Base-by-base conservation (phyloP, 1,140 invertebrate genomes). In the Sycophila sp. region DNA sequence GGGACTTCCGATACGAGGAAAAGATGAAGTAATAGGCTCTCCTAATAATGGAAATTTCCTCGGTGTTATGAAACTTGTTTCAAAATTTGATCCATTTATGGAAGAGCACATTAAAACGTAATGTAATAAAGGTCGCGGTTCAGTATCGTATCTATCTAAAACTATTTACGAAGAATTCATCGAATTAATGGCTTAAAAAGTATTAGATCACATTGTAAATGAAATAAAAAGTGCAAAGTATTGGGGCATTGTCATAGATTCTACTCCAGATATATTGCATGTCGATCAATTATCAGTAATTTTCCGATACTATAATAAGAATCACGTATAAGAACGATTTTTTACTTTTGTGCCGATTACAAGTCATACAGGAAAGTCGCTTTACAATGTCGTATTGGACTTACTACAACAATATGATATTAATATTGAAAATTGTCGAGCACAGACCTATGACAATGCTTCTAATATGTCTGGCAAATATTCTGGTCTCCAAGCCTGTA, bases 261-360 rank as follows among this genome's bases (percentile, higher is more conserved):
- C 80, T 2, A 83, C 79, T 22, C 79, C 81, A 40, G 80, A 85
- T 74, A 72, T 83, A 45, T 60, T 72, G n/a, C 75, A 83, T 51
- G 71, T 75, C 3, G 82, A 86, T 72, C 79, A 86, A 72, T 71
- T 85, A 13, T 74, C 77, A 45, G 13, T 78, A 55, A 58, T 80
- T 11, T 58, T 83, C 38, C 64, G 78, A 53, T 78, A 78, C 68
- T 56, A 75, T 30, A 28, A 34, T 60, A 36, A 72, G 8, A 56
- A 72, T 66, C 70, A 70, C 38, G 51, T 71, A 38, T 51, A 56
- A n/a, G 76, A 77, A 67, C 72, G 74, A 24, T 78, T 80, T 67
- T 36, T 77, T 22, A 55, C 42, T 53, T 79, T 78, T 71, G 30
- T 76, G 40, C 67, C 59, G 22, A 74, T 78, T 65, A 62, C 45